Conservation (phyloP, 2,888 invertebrate species). For the Lissonota sp. region DNA sequence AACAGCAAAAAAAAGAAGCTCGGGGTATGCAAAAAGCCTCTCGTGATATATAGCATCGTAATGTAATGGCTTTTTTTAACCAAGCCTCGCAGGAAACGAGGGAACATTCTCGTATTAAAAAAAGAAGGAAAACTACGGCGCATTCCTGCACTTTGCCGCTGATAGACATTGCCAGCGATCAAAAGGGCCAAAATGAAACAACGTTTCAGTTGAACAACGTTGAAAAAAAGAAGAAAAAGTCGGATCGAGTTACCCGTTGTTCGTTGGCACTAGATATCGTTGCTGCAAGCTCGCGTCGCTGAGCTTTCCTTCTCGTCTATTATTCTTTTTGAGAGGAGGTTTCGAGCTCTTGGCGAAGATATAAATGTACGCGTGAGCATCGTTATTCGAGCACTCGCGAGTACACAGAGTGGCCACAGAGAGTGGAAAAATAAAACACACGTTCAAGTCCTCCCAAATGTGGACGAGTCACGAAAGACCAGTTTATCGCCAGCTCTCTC, state of each 20-base stretch:
- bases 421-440: constrained; percentile 33
- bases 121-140: too few relatives aligned
- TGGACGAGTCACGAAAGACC: constrained; percentile 62
- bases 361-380: background rate
- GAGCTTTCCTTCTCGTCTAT: constrained; percentile 27
- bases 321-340: constrained; percentile 45
- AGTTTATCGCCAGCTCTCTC: constrained; percentile 55
- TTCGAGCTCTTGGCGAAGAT: constrained; percentile 13
- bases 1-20: background rate
- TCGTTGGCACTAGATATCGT: background rate
- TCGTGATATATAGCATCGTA: constrained; percentile 35
- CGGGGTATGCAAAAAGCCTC: background rate
- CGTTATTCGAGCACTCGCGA: constrained; percentile 12
- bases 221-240: too few relatives aligned
- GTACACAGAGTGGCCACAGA: constrained; percentile 1
- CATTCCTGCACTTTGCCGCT: too few relatives aligned
- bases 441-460: constrained; percentile 48
- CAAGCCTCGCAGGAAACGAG: constrained; percentile 38
- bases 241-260: background rate
- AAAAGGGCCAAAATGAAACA: too few relatives aligned
- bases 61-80: constrained; percentile 26
- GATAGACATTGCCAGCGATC: too few relatives aligned
- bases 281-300: constrained; percentile 22
- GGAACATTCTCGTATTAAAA: constrained; percentile 23
- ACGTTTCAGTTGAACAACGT: too few relatives aligned